Base-by-base conservation (phyloP, 2,797 vertebrate genomes). In the Pipistrellus pipistrellus region DNA sequence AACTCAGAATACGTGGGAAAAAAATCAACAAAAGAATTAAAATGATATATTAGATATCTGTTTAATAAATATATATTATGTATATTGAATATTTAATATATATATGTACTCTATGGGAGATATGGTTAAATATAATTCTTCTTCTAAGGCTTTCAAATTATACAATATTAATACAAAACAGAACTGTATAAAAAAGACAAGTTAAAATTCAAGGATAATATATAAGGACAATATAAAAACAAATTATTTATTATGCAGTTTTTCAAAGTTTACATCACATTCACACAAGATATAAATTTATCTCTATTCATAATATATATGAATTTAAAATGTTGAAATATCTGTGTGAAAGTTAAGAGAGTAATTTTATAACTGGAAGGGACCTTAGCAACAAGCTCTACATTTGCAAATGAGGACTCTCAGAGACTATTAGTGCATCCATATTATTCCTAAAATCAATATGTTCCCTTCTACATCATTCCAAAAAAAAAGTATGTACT, bases 341-440 rank as follows among this genome's bases (percentile, higher is more conserved):
- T 57, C 38, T 82, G 46, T 38, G 76, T 75, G 64, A 95, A 85
- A 88, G 46, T 68, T 48, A 64, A 84, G 35, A 75, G 57, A 86
- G 4, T 88, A 71, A 64, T 41, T 75, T 62, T 81, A 80, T 66
- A 27, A 80, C 15, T 32, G 20, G 3, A 76, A 72, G 3, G 57
- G 17, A 46, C 17, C 14, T 73, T 78, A 80, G 38, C 14, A 62
- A 55, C 8, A 89, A 68, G 8, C 21, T 87, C 21, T 89, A 69
- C 11, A 53, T 57, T 76, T 89, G 14, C 17, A 51, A 35, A 41
- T 82, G 17, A 85, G 13, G 1, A 38, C 35, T 66, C 32, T 44
- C 55, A 85, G 35, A 82, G 51, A 41, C 17, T 23, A 69, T 53
- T 6, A 75, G 5, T 64, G 11, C 13, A 68, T n/a, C 69, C 10